Base-by-base conservation (phyloP, 2,113 vertebrate genomes). In the Furnarius figulus region DNA sequence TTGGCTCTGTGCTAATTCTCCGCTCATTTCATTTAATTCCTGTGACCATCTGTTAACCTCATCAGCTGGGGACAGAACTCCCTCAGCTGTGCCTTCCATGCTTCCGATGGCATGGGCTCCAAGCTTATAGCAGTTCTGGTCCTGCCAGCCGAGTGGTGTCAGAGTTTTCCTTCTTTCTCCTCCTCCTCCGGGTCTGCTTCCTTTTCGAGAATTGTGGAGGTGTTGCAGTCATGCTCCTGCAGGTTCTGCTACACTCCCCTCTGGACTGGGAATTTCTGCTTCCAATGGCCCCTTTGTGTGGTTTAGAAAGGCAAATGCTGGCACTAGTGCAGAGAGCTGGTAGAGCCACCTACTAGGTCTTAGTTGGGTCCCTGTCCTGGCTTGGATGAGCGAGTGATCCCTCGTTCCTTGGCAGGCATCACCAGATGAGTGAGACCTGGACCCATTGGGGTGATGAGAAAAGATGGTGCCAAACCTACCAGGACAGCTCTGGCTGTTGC, bases 101-200 rank as follows among this genome's bases (percentile, higher is more conserved):
- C 44, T 91, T 81, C 52, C 0, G 0, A 31, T 61, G 49, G 56
- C 66, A 55, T 44, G 31, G 56, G n/a, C 58, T 81, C 46, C 33
- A 62, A 53, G 75, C 39, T 79, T 49, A 42, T 27, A 72, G 40
- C 37, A 61, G 58, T 44, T 76, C 79, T 70, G 18, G 14, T 88
- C 67, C 53, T 65, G 58, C n/a, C 58, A 70, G 37, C 37, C 3
- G 21, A 25, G 39, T 1, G 3, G 74, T 0, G 1, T 13, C 0
- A 0, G 27, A 83, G 53, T 40, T 80, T 61, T 72, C 71, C 62
- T 87, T 67, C 61, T 59, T 75, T 30, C 39, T 82, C 7, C 2
- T 63, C 40, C 59, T 78, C 35, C 67, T 86, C 79, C 4, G 2
- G 30, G 33, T 27, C 76, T 62, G 68, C 63, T 63, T 59, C 42